These are phyloP conservation scores for Hyperoodon ampullatus DNA, from an alignment of 2,113 vertebrate genomes.

Conservation along the genomic window DNA sequence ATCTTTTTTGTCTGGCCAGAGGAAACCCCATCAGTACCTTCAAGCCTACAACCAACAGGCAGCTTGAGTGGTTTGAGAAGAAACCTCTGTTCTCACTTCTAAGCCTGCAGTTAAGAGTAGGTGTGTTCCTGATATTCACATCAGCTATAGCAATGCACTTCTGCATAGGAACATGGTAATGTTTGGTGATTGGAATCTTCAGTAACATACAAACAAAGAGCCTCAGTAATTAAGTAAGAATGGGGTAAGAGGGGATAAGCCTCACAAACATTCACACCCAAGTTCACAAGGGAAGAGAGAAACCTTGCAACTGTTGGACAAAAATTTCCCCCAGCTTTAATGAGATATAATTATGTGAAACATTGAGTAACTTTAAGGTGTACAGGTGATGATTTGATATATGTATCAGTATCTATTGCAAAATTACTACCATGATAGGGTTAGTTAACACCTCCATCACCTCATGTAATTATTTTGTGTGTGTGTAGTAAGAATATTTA, in stretches of 20 bases:
- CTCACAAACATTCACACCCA: background rate
- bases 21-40: background rate
- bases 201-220: background rate
- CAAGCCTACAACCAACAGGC: background rate
- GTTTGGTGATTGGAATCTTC: background rate
- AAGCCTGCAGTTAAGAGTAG: background rate
- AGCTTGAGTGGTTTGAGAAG: background rate
- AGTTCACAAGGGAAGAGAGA: background rate
- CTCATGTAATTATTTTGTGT: background rate
- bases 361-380: background rate
- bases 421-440: background rate
- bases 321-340: background rate
- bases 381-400: background rate
- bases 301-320: background rate
- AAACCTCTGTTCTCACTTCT: background rate
- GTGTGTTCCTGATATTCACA: rapidly evolving
- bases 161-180: rapidly evolving
- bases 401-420: background rate
- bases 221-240: background rate
- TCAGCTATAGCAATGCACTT: background rate
- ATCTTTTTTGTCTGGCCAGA: background rate
- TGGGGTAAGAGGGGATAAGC: background rate
- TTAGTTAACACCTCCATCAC: background rate
- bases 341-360: background rate
- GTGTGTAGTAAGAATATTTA: background rate